Conservation (phyloP, 1,140 invertebrate species). For the Meteorus sp. region DNA sequence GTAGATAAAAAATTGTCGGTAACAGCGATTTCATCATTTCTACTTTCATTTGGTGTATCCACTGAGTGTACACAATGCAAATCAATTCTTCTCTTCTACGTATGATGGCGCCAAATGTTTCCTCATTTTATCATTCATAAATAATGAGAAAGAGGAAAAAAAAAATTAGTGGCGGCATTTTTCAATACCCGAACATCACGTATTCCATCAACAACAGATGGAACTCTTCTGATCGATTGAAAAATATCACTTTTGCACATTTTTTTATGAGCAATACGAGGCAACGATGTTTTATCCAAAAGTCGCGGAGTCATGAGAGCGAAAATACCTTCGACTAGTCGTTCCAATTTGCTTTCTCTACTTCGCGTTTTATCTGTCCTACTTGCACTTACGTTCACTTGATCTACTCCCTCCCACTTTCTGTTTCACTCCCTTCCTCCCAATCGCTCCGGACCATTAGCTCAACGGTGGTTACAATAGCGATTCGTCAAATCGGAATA, state of each 20-base stretch:
- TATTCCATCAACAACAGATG: too few species aligned
- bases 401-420: constrained; percentile 16
- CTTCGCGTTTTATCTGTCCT: too few species aligned
- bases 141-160: too few species aligned
- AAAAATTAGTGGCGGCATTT: neutral
- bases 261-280: neutral
- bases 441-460: constrained; percentile 52
- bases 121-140: too few species aligned
- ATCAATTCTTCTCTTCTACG: too few species aligned
- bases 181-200: neutral
- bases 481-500: constrained; percentile 61
- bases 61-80: too few species aligned
- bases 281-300: neutral
- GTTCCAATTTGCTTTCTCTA: too few species aligned
- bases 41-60: too few species aligned
- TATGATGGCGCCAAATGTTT: too few species aligned
- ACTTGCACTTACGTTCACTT: neutral
- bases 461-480: constrained; percentile 42
- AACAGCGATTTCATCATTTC: too few species aligned
- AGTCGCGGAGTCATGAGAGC: constrained; percentile 19
- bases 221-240: too few species aligned
- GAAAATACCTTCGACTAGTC: constrained; percentile 13
- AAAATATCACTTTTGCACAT: neutral
- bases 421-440: neutral
- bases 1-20: too few species aligned